phyloP scores from a whole-genome alignment of 2,888 invertebrate species.

The Himalopsyche anomala region DNA sequence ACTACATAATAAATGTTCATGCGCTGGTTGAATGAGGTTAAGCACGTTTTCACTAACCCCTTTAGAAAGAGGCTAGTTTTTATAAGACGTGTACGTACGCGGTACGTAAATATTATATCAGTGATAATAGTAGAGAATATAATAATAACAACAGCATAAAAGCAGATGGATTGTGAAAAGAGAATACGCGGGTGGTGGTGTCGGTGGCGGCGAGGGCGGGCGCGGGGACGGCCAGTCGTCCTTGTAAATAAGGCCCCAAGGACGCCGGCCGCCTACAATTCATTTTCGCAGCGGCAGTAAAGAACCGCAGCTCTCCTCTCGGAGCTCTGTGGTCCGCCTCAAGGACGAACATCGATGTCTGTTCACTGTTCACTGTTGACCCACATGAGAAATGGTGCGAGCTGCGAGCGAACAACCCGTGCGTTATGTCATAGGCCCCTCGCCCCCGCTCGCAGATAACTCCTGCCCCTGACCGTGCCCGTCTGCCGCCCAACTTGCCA shows the following conservation, averaged over 20 bases:
- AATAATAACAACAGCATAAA: slow-evolving; percentile 35
- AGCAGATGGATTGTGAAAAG: slow-evolving; percentile 15
- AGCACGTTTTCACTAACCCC: too few relatives aligned
- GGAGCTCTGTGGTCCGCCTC: slow-evolving; percentile 23
- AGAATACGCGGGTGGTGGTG: slow-evolving; percentile 13
- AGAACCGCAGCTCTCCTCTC: slow-evolving; percentile 34
- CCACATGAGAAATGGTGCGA: slow-evolving; percentile 59
- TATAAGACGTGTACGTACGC: too few relatives aligned
- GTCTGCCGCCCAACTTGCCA: slow-evolving; percentile 46
- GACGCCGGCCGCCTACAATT: slow-evolving; percentile 54
- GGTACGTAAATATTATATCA: neutral
- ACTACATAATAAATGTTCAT: too few relatives aligned
- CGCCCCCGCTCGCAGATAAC: slow-evolving; percentile 25
- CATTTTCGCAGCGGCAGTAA: slow-evolving; percentile 32
- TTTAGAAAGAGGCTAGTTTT: too few relatives aligned
- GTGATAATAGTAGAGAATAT: slow-evolving; percentile 8
- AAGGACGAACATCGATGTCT: slow-evolving; percentile 42
- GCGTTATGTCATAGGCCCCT: slow-evolving; percentile 56
- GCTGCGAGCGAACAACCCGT: slow-evolving; percentile 43
- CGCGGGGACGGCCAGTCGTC: slow-evolving; percentile 51
- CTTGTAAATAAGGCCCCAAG: slow-evolving; percentile 52
- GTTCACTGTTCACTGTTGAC: slow-evolving; percentile 55
- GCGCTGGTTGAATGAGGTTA: too few relatives aligned
- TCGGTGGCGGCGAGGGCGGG: slow-evolving; percentile 37
- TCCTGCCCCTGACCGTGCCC: slow-evolving; percentile 31